A percentile compares a stretch with the other conserved stretches of the same genome.
Evolutionary conservation across 2,797 vertebrate genomes (phyloP).

Genomic region (Sebastes vulpes): DNA sequence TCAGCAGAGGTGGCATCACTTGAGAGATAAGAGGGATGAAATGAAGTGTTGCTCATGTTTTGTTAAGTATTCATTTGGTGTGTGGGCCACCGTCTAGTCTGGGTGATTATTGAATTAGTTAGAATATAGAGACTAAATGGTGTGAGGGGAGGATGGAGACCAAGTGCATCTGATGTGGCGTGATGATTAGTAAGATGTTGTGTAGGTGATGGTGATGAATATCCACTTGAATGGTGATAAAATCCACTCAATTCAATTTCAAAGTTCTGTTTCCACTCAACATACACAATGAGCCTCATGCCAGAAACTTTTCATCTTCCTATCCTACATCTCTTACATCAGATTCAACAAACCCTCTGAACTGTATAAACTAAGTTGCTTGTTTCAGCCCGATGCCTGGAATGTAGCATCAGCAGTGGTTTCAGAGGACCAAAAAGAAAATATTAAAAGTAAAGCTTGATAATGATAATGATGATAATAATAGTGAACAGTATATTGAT

Average conservation of each 20-base stretch:
- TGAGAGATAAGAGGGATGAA: not conserved
- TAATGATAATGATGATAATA: no score
- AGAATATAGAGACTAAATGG: not conserved
- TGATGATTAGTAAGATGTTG: constrained; percentile 23
- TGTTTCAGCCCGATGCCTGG: no score
- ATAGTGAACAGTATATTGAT: not conserved
- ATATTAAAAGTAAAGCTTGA: not conserved
- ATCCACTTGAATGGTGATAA: not conserved
- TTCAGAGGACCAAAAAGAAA: no score
- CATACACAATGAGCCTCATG: not conserved
- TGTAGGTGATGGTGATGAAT: constrained; percentile 28
- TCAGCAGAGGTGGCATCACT: constrained; percentile 8
- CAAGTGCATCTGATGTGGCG: not conserved
- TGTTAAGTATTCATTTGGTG: not conserved
- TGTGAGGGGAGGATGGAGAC: constrained; percentile 4
- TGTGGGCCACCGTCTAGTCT: constrained; percentile 33
- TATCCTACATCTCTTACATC: not conserved
- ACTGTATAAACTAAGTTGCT: no score
- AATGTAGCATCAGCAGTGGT: no score
- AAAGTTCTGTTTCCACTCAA: not conserved
- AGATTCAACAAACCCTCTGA: no score
- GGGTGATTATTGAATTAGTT: not conserved
- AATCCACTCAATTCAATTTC: not conserved
- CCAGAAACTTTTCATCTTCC: not conserved
- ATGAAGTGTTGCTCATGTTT: not conserved